Evolutionary conservation across 2,888 invertebrate species (phyloP).

Genomic region (Acanthosepion esculentum): DNA sequence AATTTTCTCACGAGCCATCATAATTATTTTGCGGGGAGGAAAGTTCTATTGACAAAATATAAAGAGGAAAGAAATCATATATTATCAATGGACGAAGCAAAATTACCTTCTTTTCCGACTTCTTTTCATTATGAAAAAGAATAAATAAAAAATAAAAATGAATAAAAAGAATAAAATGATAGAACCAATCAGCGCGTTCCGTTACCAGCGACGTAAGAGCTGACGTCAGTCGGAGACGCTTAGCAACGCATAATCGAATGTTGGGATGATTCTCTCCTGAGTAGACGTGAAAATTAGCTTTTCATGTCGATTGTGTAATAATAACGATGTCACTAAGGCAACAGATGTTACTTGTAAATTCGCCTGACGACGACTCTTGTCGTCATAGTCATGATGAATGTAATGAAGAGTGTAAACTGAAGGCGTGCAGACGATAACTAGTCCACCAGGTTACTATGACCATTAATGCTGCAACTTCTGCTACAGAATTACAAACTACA

Average conservation of each 20-base stretch:
- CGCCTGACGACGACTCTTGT: neutral
- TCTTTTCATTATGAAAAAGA: neutral
- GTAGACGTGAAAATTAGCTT: neutral
- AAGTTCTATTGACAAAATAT: no score
- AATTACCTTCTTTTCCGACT: neutral
- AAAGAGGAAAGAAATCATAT: neutral
- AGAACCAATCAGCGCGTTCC: neutral
- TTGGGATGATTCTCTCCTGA: neutral
- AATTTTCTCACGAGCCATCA: no score
- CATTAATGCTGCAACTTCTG: neutral
- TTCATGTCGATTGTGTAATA: neutral
- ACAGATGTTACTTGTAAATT: neutral
- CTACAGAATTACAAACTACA: no score
- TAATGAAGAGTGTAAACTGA: no score
- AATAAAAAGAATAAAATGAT: neutral
- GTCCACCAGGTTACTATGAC: neutral
- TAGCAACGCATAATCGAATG: neutral
- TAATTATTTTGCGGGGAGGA: no score
- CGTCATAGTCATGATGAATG: neutral
- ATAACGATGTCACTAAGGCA: neutral
- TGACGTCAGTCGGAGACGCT: neutral
- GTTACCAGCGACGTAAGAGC: neutral
- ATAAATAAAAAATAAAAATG: neutral
- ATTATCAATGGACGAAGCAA: neutral
- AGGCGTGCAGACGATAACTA: neutral